Evolutionary conservation across 2,797 vertebrate species (phyloP), one percentile per base, ranked within the genome.

Genomic region (Myotis daubentonii): DNA sequence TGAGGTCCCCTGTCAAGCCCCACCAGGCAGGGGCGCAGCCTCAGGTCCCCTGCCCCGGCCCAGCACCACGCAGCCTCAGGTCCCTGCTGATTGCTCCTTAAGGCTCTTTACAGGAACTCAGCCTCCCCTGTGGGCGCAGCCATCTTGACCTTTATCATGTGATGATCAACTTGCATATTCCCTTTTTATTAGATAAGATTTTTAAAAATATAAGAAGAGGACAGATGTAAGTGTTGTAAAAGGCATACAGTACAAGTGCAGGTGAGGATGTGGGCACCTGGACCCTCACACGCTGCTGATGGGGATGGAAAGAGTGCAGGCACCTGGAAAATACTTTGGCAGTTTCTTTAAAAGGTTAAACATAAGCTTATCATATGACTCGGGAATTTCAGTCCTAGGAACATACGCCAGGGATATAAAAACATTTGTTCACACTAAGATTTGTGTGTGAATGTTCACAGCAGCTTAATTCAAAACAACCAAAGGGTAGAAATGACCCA

Each of bases 251-350:
- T 23, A 57, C 20, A 51, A 65, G 30, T 16, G 3, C 15, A 3
- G 16, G 44, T 0, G 11, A 70, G 57, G 25, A 33, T 10, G 23
- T 1, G 9, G 33, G 9, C 28, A 65, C 28, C 60, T 65, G 28
- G n/a, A 44, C 10, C 15, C 53, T 51, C 57, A 13, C 0, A 5
- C 3, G 2, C 25, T 8, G 0, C n/a, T 9, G 25, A 9, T 3
- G 1, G 30, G 53, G 30, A 3, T 10, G 16, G 5, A n/a, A 76
- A 23, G 0, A 7, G 8, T 1, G 3, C 25, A 17, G 22, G 13
- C 5, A 4, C 15, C 47, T 60, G 88, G 80, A 28, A 44, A 38
- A 44, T 1, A 28, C 16, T 2, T 30, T 41, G 47, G 25, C 17
- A 36, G 12, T 12, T 60, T 72, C 65, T 76, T 65, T 20, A 28